phyloP scores from a whole-genome alignment of 2,113 vertebrate genomes.

The Ptychochromis oligacanthus region DNA sequence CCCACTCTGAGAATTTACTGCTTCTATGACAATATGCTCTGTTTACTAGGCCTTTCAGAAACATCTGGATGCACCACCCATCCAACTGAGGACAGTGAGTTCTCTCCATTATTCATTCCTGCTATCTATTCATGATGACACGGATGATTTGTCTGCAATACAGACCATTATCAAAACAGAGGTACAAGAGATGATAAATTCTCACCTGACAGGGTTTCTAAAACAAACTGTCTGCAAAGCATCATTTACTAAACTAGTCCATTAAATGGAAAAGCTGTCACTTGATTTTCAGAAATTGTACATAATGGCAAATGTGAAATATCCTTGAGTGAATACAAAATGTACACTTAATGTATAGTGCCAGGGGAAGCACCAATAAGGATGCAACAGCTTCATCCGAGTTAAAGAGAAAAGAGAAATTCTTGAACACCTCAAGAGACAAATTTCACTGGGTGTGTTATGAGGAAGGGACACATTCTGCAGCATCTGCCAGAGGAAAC shows the following conservation, averaged over 20 bases:
- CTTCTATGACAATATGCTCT: conserved; percentile 52
- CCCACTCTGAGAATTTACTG: conserved; percentile 52
- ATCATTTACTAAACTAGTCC: conserved; percentile 23
- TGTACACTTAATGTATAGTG: too few relatives aligned
- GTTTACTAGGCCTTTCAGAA: conserved; percentile 56
- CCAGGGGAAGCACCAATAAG: too few relatives aligned
- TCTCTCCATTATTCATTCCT: background rate
- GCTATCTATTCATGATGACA: background rate
- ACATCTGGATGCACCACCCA: conserved; percentile 69
- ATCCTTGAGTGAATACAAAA: background rate
- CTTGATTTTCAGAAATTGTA: conserved; percentile 13
- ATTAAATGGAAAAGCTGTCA: conserved; percentile 29
- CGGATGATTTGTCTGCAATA: background rate
- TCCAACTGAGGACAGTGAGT: background rate
- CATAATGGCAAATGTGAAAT: conserved; percentile 2
- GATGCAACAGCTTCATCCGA: too few relatives aligned
- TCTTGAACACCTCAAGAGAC: too few relatives aligned
- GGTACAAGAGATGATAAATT: background rate
- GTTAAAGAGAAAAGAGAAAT: too few relatives aligned
- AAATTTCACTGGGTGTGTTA: too few relatives aligned
- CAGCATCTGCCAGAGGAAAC: too few relatives aligned
- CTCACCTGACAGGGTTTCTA: conserved; percentile 14
- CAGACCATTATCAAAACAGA: conserved; percentile 14
- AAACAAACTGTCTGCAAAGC: conserved; percentile 22
- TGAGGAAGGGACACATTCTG: too few relatives aligned